Evolutionary conservation across 2,797 vertebrate genomes (phyloP).

Genomic region (Knipowitschia caucasica): DNA sequence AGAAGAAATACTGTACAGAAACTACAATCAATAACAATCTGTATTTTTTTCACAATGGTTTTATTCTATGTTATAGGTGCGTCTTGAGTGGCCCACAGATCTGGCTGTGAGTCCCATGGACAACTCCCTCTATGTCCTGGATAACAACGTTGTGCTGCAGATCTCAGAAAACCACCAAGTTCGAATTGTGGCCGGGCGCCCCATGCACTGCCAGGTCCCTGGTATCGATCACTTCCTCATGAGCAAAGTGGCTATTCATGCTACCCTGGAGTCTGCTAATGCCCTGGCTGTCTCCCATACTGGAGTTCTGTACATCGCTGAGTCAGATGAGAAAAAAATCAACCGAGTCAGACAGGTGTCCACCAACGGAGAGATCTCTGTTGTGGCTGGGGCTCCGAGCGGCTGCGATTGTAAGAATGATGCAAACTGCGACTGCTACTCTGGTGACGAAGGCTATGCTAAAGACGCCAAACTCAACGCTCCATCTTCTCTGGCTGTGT

Average conservation of each 20-base stretch:
- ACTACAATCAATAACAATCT: slow-evolving; percentile 47
- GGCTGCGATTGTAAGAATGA: slow-evolving; percentile 98
- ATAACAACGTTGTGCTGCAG: slow-evolving; percentile 96
- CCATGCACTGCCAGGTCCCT: slow-evolving; percentile 98
- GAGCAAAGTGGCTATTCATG: slow-evolving; percentile 93
- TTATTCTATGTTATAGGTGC: slow-evolving; percentile 76
- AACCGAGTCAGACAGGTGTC: slow-evolving; percentile 94
- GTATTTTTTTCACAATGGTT: slow-evolving; percentile 26
- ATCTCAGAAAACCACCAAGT: slow-evolving; percentile 98
- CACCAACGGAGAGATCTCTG: slow-evolving; percentile 91
- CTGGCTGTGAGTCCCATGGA: slow-evolving; percentile 96
- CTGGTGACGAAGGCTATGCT: slow-evolving; percentile 94
- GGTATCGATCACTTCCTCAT: slow-evolving; percentile 96
- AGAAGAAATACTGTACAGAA: no score
- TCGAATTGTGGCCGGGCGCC: slow-evolving; percentile 91
- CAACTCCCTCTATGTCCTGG: slow-evolving; percentile 93
- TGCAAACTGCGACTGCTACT: slow-evolving; percentile 96
- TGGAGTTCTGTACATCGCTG: slow-evolving; percentile 90
- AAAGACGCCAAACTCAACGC: slow-evolving; percentile 94
- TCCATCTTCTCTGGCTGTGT: slow-evolving; percentile 89
- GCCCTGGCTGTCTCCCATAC: slow-evolving; percentile 91
- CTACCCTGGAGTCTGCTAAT: slow-evolving; percentile 92
- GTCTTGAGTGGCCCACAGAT: slow-evolving; percentile 97
- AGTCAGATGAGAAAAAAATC: slow-evolving; percentile 97
- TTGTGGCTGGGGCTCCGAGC: slow-evolving; percentile 91